Base-by-base conservation (phyloP, 2,113 vertebrate species). In the Paedocypris sp. region DNA sequence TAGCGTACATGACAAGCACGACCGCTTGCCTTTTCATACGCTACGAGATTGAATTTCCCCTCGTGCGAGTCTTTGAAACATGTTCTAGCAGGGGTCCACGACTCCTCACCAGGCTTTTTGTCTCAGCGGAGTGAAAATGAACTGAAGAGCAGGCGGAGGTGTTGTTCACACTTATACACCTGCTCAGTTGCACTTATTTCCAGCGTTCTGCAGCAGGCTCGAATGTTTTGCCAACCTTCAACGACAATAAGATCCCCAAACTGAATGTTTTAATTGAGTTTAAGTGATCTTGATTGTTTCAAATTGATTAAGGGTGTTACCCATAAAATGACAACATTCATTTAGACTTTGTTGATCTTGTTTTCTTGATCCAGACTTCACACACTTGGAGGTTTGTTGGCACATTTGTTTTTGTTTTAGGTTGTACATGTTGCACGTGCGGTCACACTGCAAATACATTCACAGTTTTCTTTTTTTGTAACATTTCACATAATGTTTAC, bases 141-240 rank as follows among this genome's bases (percentile, higher is more conserved):
- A 39, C 13, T 28, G 33, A 53, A 7, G 52, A 41, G 35, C 52
- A 54, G 36, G 15, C 41, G 52, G 15, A 41, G 19, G 35, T 29
- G 23, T 18, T 56, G 39, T 41, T 56, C 25, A 41, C 52, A 56
- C 35, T 25, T 41, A 56, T 15, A 41, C 22, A 18, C 52, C 52
- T 41, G 52, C 36, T 56, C 36, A 23, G 52, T 29, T 19, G 52
- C 10, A 16, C 36, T 56, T 29, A 56, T 56, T 56, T 56, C 13
- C 52, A 56, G 35, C 52, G 39, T 39, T 2, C 35, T 13, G 19
- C 23, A 22, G 22, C 18, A 6, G 4, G 23, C 19, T 25, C 41
- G 26, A 18, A 41, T 20, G 23, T 9, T 16, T 56, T 56, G 6
- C 13, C 41, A 56, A 56, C 52, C 15, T 56, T 56, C 39, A 10